Evolutionary conservation across 2,888 invertebrate species (phyloP).

Genomic region (Aporophyla nigra): DNA sequence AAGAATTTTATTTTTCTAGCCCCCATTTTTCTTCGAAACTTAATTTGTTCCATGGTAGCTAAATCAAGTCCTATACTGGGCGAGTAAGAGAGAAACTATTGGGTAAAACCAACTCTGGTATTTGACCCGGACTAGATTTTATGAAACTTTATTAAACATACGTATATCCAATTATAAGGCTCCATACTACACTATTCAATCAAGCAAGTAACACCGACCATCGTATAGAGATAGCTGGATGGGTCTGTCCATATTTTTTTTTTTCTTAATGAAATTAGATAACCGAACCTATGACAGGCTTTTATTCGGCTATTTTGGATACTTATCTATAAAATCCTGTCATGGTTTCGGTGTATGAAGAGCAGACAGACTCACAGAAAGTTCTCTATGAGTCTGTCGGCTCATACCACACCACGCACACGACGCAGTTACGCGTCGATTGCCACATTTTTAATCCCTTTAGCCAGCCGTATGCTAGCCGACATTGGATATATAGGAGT

Average conservation of each 20-base stretch:
- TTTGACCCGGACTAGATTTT: background rate
- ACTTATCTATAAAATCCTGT: too few relatives aligned
- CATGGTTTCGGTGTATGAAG: too few relatives aligned
- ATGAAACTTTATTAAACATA: background rate
- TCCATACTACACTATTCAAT: too few relatives aligned
- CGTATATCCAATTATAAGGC: background rate
- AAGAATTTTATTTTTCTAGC: background rate
- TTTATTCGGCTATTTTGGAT: background rate
- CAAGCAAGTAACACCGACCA: background rate
- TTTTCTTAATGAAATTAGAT: background rate
- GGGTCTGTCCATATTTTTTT: background rate
- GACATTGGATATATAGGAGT: background rate
- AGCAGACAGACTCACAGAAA: too few relatives aligned
- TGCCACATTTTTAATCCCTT: background rate
- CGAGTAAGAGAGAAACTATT: background rate
- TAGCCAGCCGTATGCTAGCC: background rate
- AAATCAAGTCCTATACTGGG: background rate
- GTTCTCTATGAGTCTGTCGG: background rate
- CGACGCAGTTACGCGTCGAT: too few relatives aligned
- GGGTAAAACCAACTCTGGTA: background rate
- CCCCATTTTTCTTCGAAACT: background rate
- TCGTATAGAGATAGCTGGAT: background rate
- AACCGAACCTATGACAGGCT: background rate
- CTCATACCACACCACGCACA: background rate
- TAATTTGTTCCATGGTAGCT: background rate